Evolutionary conservation across 2,888 invertebrate species (phyloP), one percentile per base, ranked within the genome.

Genomic region (Andrena praecox): DNA sequence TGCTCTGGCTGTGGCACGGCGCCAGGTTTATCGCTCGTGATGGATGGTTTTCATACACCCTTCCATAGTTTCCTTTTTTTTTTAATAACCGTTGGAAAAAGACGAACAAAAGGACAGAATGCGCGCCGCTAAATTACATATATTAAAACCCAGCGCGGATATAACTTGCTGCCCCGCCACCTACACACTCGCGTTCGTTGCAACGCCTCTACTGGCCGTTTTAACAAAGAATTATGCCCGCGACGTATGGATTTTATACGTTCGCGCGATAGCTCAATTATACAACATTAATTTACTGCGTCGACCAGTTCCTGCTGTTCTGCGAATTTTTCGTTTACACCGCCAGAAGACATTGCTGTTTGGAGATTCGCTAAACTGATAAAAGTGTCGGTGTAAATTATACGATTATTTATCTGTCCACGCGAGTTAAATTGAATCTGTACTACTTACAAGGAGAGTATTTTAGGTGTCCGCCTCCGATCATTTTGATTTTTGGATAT

Each of bases 21-120:
- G 87, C 87, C 87, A 85, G 77, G 79, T 85, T 82, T 82, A 86
- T 86, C 85, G 86, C 66, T 50, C 68, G 71, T 80, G 88, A 86
- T 88, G 85, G 77, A 85, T 85, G 87, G 78, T 85, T 86, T 85
- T 87, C 85, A 81, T 87, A 85, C 74, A 75, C 59, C 77, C 80
- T 74, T 63, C 76, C 66, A 64, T 80, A 69, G 66, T 66, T 67
- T 10, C 20, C 16, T 33, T 16, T 63, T 10, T 68, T 74, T 79
- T 80, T 80, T 73, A 85, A 86, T 86, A 87, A 80, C 71, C 54
- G 63, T 27, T 29, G 75, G 29, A 33, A 50, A 24, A 48, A 20
- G n/a, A 60, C 12, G 63, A 42, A 52, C 62, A 42, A 75, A 54
- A 52, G 78, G 50, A 27, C 67, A 78, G 56, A 76, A 80, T 56